Conservation (phyloP, 64 coral and sea anemone species). For the Stichodactyla mertensii region DNA sequence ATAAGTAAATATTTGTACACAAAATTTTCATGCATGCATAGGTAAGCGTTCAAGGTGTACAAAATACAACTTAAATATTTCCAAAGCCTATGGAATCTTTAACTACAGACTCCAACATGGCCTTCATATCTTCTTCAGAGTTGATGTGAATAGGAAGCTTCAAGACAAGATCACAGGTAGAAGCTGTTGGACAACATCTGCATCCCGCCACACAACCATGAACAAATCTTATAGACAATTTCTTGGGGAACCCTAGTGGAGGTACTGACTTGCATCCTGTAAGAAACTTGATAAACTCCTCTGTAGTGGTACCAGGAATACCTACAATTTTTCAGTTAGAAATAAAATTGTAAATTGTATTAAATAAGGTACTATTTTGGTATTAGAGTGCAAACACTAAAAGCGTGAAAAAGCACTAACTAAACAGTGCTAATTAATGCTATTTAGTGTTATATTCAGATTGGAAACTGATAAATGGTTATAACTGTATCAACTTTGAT, state of each 20-base stretch:
- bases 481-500: too few relatives aligned
- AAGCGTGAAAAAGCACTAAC: too few relatives aligned
- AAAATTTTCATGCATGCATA: not conserved
- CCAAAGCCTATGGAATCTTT: slow-evolving; percentile 39
- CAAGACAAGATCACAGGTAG: slow-evolving; percentile 30
- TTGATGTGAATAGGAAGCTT: slow-evolving; percentile 36
- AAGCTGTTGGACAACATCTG: slow-evolving; percentile 39
- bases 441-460: too few relatives aligned
- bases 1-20: slow-evolving; percentile 7
- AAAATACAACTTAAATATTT: not conserved
- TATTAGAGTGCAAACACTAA: too few relatives aligned
- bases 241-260: slow-evolving; percentile 26
- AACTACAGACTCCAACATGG: slow-evolving; percentile 27
- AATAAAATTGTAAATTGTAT: not conserved
- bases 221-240: slow-evolving; percentile 28
- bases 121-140: slow-evolving; percentile 8
- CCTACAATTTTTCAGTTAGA: slow-evolving; percentile 10
- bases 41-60: not conserved
- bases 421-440: too few relatives aligned
- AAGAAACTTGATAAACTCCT: slow-evolving; percentile 6
- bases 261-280: not conserved
- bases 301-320: not conserved
- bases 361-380: too few relatives aligned
- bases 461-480: too few relatives aligned
- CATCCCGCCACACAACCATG: slow-evolving; percentile 29